Evolutionary conservation across 2,797 vertebrate species (phyloP).

Genomic region (Erpetoichthys calabaricus): DNA sequence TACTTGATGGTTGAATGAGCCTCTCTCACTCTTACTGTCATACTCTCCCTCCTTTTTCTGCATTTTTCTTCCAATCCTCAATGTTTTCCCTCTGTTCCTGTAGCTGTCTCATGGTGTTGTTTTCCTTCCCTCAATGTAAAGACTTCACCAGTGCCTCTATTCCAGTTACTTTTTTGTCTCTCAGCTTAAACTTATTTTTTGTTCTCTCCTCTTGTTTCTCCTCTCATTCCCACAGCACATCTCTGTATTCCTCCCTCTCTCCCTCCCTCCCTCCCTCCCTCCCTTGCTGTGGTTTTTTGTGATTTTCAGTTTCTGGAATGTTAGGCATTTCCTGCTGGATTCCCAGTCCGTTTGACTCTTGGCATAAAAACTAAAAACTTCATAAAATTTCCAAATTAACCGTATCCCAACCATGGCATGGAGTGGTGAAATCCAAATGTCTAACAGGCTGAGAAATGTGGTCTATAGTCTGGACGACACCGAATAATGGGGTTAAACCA

Average conservation of each 20-base stretch:
- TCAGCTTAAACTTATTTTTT: too few relatives aligned
- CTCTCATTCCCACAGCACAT: not conserved
- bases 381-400: too few relatives aligned
- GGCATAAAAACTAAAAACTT: too few relatives aligned
- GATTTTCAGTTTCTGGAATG: not conserved
- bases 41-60: not conserved
- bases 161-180: too few relatives aligned
- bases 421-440: too few relatives aligned
- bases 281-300: not conserved
- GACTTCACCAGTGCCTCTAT: too few relatives aligned
- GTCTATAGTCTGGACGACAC: too few relatives aligned
- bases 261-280: not conserved
- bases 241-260: not conserved
- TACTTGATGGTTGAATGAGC: too few relatives aligned
- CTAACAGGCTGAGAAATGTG: too few relatives aligned
- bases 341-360: not conserved
- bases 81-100: not conserved
- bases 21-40: not conserved
- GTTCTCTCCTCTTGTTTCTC: not conserved
- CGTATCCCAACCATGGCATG: too few relatives aligned
- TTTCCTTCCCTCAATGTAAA: too few relatives aligned
- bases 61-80: not conserved
- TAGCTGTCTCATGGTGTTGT: not conserved
- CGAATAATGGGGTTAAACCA: too few relatives aligned
- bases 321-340: not conserved